Base-by-base conservation (phyloP, 1,140 invertebrate species). In the Euura saliciscinereae region DNA sequence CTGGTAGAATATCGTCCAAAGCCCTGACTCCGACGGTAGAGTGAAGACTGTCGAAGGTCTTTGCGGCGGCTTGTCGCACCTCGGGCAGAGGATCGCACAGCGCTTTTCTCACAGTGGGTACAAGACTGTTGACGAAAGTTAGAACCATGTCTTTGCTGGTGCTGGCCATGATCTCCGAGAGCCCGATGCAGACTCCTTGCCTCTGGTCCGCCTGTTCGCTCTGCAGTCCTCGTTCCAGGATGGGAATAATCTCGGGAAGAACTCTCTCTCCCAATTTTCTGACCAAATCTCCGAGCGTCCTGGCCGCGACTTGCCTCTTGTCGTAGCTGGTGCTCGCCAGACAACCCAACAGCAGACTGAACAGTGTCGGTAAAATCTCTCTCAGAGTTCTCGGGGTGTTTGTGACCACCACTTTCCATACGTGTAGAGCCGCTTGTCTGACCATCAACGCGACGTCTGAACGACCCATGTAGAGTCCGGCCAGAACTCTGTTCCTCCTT, bases 371-470 rank as follows among this genome's bases (percentile, higher is more conserved):
- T 71, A 99, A 88, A 81, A 99, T 99, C 90, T 99, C 98, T 68
- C 97, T 89, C n/a, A 99, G 86, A 0, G 98, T 99, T 82, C 96
- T 91, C 0, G 98, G 98, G 0, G 97, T 99, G 84, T 99, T 99
- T 0, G 96, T 96, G 0, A 99, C 97, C 6, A 99, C 96, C 2
- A 93, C 91, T 89, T 99, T 99, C 98, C 98, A 99, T 0, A 99
- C 97, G 84, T 99, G 98, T 8, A 99, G 90, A 3, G 98, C 97
- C 0, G 98, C 96, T 89, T 99, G 98, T 1, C 98, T 90, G 2
- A 99, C 99, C 92, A 98, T 95, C 13, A 99, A 85, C 4, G 97
- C 96, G 4, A 99, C 97, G 84, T 99, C 99, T 51, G 96, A 98
- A 44, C 99, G 89, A 44, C 97, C 97, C 96, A 99, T 99, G 81